These are phyloP conservation scores for Eristalis arbustorum DNA, from an alignment of 2,888 invertebrate genomes.

Conservation along the genomic window DNA sequence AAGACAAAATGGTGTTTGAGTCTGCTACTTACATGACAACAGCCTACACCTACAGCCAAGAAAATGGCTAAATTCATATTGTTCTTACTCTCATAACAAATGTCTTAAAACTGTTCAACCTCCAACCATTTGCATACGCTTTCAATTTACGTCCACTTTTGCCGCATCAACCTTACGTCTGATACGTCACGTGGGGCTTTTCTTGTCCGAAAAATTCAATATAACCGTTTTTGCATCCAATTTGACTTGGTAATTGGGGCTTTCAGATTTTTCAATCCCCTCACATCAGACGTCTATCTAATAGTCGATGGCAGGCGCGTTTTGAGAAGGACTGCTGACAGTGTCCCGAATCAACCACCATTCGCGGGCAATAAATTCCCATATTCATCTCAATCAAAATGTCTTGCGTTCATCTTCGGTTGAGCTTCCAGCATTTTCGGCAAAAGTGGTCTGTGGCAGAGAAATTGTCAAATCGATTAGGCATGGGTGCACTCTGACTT, in stretches of 20 bases:
- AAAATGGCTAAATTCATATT: no score
- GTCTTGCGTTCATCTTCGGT: constrained; percentile 17
- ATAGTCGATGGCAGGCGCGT: constrained; percentile 26
- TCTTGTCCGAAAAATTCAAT: constrained; percentile 45
- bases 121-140: background rate
- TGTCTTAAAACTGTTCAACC: background rate
- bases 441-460: constrained; percentile 24
- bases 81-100: no score
- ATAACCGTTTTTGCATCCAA: constrained; percentile 59
- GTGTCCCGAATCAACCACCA: constrained; percentile 9
- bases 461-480: constrained; percentile 62
- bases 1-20: no score
- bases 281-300: background rate
- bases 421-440: constrained; percentile 21
- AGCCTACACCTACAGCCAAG: no score
- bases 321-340: background rate
- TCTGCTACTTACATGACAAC: no score
- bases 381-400: constrained; percentile 54
- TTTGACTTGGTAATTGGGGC: constrained; percentile 64
- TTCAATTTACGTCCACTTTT: constrained; percentile 2
- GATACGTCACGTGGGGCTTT: constrained; percentile 13
- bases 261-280: constrained; percentile 43
- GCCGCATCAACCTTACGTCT: background rate
- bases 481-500: constrained; percentile 30
- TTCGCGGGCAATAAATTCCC: constrained; percentile 47